Evolutionary conservation across 2,797 vertebrate genomes (phyloP).

Genomic region (Lophotriccus pileatus): DNA sequence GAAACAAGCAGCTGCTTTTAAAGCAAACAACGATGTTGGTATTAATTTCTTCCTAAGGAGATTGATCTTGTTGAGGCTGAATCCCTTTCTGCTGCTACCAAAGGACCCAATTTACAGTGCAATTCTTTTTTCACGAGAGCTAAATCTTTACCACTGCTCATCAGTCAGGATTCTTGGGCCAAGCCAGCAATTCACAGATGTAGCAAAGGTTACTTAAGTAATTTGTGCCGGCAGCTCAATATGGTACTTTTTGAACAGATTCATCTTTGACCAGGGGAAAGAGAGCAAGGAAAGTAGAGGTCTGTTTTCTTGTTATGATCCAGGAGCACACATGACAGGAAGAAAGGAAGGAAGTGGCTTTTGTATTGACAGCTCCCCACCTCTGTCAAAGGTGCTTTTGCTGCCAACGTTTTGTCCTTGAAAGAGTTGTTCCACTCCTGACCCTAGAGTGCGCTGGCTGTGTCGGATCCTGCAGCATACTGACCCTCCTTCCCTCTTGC

Average conservation of each 20-base stretch:
- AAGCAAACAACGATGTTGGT: not conserved
- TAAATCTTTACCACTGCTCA: not conserved
- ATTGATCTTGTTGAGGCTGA: not conserved
- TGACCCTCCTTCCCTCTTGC: not conserved
- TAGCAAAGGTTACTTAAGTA: not conserved
- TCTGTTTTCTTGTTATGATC: not conserved
- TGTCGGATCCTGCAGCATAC: not conserved
- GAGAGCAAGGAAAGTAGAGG: not conserved
- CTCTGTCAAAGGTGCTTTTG: not conserved
- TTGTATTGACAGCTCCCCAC: not conserved
- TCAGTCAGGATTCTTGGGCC: not conserved
- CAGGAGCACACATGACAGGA: not conserved
- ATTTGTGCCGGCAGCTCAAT: not conserved
- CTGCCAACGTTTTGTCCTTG: not conserved
- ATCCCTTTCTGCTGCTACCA: not conserved
- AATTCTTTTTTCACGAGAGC: not conserved
- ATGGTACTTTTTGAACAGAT: not conserved
- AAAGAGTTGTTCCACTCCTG: not conserved
- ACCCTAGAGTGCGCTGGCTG: accelerated
- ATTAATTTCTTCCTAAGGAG: not conserved
- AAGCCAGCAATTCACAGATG: not conserved
- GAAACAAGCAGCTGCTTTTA: not conserved
- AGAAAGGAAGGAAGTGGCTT: slow-evolving; percentile 49
- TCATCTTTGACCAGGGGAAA: not conserved
- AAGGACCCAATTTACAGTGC: not conserved